These are phyloP conservation scores for Melanostoma mellinum DNA, from an alignment of 2,888 invertebrate species.

Conservation along the genomic window DNA sequence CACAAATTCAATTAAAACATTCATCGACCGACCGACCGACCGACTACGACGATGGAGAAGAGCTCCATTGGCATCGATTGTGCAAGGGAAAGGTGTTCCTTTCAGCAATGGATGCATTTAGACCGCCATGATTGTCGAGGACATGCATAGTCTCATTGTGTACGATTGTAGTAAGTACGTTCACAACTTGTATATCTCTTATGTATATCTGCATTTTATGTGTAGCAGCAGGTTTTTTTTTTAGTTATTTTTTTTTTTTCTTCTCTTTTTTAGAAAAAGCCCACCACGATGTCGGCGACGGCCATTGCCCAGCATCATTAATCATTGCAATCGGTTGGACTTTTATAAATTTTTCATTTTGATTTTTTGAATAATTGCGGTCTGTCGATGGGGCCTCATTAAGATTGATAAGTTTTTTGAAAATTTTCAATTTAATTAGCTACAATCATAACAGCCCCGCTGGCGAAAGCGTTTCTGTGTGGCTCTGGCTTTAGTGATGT, in stretches of 20 bases:
- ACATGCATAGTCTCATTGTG: constrained; percentile 65
- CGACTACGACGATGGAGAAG: constrained; percentile 4
- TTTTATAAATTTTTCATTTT: constrained; percentile 73
- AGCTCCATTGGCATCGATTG: constrained; percentile 20
- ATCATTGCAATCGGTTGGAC: constrained; percentile 69
- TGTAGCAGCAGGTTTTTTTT: not conserved
- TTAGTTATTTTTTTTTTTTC: constrained; percentile 4
- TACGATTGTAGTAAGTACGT: constrained; percentile 57
- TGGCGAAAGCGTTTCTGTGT: constrained; percentile 75
- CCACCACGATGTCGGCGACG: constrained; percentile 61
- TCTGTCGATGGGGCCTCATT: constrained; percentile 73
- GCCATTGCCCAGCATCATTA: constrained; percentile 58
- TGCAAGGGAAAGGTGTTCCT: constrained; percentile 29
- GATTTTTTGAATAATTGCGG: constrained; percentile 73
- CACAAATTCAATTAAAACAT: constrained; percentile 70
- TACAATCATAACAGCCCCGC: constrained; percentile 80
- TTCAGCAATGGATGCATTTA: constrained; percentile 53
- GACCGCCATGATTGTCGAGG: constrained; percentile 71
- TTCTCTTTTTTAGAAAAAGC: constrained; percentile 43
- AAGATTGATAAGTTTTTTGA: constrained; percentile 81
- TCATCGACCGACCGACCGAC: constrained; percentile 2
- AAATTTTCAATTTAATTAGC: constrained; percentile 81
- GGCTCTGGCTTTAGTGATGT: constrained; percentile 43
- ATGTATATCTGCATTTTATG: constrained; percentile 1
- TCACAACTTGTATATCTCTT: constrained; percentile 29